These are phyloP conservation scores for Nautilus pompilius DNA, from an alignment of 1,140 invertebrate genomes.

Conservation along the genomic window DNA sequence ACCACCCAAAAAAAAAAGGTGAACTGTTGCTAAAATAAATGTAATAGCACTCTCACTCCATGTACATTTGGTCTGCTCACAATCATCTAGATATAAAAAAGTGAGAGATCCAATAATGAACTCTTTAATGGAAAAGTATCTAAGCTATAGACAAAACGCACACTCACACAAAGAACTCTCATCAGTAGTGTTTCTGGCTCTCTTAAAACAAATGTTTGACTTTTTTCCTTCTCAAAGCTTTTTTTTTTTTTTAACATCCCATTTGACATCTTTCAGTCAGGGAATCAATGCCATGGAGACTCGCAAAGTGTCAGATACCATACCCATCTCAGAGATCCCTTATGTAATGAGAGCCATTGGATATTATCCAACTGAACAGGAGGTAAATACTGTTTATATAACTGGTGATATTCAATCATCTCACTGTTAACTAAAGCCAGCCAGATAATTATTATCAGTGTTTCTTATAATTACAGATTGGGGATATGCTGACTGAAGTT, in stretches of 20 bases:
- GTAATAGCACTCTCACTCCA: too few species aligned
- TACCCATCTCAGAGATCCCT: constrained; percentile 65
- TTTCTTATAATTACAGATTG: constrained; percentile 58
- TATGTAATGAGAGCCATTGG: constrained; percentile 72
- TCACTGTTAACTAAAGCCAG: not conserved
- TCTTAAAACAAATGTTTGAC: too few species aligned
- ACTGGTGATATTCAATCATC: not conserved
- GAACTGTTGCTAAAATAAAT: too few species aligned
- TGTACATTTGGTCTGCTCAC: too few species aligned
- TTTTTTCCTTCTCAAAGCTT: too few species aligned
- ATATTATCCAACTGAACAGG: constrained; percentile 70
- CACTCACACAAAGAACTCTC: too few species aligned
- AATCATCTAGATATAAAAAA: too few species aligned
- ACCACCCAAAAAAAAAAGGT: too few species aligned
- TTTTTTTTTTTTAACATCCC: not conserved
- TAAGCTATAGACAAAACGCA: too few species aligned
- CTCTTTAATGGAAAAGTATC: too few species aligned
- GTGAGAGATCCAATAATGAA: too few species aligned
- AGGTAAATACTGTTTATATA: constrained; percentile 55
- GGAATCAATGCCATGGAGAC: constrained; percentile 64
- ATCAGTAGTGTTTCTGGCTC: too few species aligned
- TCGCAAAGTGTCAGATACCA: constrained; percentile 60
- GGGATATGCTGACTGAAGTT: constrained; percentile 67
- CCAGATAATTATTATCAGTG: not conserved
- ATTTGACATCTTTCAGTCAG: constrained; percentile 63